Percentiles rank a stretch among this genome's conserved stretches.
Evolutionary conservation across 2,888 invertebrate genomes (phyloP).

Genomic region (Marronus borbonicus): DNA sequence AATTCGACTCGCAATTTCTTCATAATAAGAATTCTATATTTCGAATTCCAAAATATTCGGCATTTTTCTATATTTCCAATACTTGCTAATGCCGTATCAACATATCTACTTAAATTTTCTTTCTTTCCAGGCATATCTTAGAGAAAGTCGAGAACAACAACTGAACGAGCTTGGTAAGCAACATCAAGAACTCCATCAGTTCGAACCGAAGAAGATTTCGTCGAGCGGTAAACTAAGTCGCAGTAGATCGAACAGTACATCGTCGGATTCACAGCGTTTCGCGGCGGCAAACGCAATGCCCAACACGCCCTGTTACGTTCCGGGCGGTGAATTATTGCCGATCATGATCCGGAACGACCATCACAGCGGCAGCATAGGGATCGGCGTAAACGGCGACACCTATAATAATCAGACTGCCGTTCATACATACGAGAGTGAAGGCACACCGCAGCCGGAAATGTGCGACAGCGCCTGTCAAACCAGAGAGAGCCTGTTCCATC

Average conservation of each 20-base stretch:
- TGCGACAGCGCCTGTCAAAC: slow-evolving; percentile 88
- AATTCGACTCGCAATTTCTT: too few species aligned
- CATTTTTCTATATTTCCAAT: too few species aligned
- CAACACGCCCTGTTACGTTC: slow-evolving; percentile 70
- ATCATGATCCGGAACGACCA: slow-evolving; percentile 66
- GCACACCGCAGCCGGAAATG: slow-evolving; percentile 72
- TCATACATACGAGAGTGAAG: slow-evolving; percentile 56
- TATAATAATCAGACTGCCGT: slow-evolving; percentile 61
- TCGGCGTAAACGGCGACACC: slow-evolving; percentile 62
- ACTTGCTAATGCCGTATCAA: too few species aligned
- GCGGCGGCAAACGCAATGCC: slow-evolving; percentile 59
- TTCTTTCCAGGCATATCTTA: slow-evolving; percentile 78
- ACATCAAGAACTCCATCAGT: slow-evolving; percentile 56
- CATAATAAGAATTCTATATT: too few species aligned
- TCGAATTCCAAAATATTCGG: too few species aligned
- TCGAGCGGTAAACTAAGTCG: slow-evolving; percentile 54
- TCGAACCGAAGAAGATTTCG: slow-evolving; percentile 59
- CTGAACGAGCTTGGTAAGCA: slow-evolving; percentile 78
- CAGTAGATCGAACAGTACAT: slow-evolving; percentile 64
- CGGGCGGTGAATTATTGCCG: slow-evolving; percentile 69
- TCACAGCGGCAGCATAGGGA: slow-evolving; percentile 59
- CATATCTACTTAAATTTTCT: background rate
- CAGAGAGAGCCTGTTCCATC: slow-evolving; percentile 81
- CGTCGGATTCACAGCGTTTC: slow-evolving; percentile 62
- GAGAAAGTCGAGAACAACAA: slow-evolving; percentile 86